Evolutionary conservation across 2,113 vertebrate genomes (phyloP).

Genomic region (Tonatia bakeri): DNA sequence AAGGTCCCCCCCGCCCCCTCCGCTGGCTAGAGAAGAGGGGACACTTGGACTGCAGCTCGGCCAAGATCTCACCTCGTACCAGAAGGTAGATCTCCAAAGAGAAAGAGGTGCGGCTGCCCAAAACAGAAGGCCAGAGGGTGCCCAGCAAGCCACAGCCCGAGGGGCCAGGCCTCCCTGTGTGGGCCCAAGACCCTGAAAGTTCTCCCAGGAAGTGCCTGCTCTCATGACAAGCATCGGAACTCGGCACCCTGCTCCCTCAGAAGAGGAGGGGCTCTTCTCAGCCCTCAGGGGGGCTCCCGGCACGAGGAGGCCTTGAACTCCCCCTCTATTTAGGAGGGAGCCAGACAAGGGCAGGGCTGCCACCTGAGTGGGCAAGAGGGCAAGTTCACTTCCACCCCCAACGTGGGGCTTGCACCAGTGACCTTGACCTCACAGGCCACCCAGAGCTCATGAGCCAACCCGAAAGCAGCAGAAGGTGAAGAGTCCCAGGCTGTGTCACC

Average conservation of each 20-base stretch:
- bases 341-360: not conserved
- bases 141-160: not conserved
- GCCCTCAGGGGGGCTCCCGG: not conserved
- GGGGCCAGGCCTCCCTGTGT: not conserved
- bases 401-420: not conserved
- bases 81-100: not conserved
- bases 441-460: not conserved
- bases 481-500: not conserved
- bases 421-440: not conserved
- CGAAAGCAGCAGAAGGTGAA: not conserved
- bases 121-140: not conserved
- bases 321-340: not conserved
- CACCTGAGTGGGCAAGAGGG: not conserved
- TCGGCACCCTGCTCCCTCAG: not conserved
- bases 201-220: not conserved
- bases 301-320: no score
- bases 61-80: not conserved
- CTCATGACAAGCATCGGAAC: not conserved
- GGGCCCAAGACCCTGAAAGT: not conserved
- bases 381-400: not conserved
- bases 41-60: not conserved
- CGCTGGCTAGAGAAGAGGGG: not conserved
- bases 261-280: not conserved
- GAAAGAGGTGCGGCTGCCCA: not conserved
- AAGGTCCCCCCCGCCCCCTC: no score